Conservation (phyloP, 2,113 vertebrate genomes). For the Bolborhynchus lineola region DNA sequence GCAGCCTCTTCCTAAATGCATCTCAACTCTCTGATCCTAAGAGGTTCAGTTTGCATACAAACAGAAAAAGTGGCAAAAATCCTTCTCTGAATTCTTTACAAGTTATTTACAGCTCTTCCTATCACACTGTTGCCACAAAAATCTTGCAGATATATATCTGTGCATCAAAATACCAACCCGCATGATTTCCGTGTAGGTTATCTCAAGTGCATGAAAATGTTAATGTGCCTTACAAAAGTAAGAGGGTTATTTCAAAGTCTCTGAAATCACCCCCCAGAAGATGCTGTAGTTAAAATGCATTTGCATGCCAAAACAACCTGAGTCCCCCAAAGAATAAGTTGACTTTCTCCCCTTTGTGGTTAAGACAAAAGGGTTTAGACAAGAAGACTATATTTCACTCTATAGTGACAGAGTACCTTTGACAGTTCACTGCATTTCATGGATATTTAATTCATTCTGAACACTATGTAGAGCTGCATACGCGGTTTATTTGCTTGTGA, state of each 20-base stretch:
- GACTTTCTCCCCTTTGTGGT: not conserved
- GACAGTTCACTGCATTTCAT: not conserved
- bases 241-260: not conserved
- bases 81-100: not conserved
- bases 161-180: not conserved
- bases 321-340: not conserved
- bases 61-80: not conserved
- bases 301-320: not conserved
- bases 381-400: not conserved
- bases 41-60: not conserved
- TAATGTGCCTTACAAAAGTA: not conserved
- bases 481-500: not conserved
- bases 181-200: not conserved
- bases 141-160: not conserved
- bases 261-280: not conserved
- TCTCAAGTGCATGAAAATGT: not conserved
- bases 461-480: not conserved
- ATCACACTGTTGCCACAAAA: not conserved
- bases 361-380: not conserved
- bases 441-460: not conserved
- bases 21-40: not conserved
- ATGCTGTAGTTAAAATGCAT: not conserved
- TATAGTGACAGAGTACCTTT: not conserved
- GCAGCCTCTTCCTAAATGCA: not conserved
- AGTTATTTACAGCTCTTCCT: not conserved